These are phyloP conservation scores for Neoarius graeffei DNA, from an alignment of 2,113 vertebrate genomes.

Conservation along the genomic window DNA sequence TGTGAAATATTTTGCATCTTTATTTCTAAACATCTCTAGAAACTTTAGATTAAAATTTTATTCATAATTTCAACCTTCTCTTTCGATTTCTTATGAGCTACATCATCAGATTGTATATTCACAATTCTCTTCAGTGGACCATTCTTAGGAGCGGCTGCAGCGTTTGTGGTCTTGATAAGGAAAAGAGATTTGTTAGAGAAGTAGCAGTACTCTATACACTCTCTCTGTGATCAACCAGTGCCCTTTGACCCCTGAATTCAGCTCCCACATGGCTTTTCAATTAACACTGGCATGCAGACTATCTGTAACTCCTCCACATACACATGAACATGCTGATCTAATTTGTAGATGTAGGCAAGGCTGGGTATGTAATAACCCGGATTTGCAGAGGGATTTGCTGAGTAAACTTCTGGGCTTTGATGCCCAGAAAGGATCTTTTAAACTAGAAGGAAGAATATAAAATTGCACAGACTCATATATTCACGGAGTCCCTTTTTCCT, in stretches of 20 bases:
- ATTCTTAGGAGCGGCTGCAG: neutral
- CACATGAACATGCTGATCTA: conserved; percentile 22
- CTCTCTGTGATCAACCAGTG: conserved; percentile 32
- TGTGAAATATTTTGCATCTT: conserved; percentile 4
- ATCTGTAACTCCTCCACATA: neutral
- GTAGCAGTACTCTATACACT: conserved; percentile 36
- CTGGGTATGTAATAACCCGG: conserved; percentile 27
- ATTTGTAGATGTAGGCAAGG: conserved; percentile 6
- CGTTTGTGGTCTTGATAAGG: neutral
- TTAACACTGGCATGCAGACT: conserved; percentile 27
- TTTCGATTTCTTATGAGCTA: neutral
- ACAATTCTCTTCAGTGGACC: neutral
- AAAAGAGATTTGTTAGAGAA: neutral
- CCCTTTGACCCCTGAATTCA: conserved; percentile 57
- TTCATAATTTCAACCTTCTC: neutral
- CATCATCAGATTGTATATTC: neutral
- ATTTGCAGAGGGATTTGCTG: conserved; percentile 45
- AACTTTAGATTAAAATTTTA: neutral
- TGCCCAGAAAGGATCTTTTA: neutral
- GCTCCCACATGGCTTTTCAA: conserved; percentile 47
- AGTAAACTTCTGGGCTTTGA: conserved; percentile 25
- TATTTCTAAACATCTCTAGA: neutral
- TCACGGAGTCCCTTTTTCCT: neutral
- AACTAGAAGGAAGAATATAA: neutral
- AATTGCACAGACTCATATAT: neutral